These are phyloP conservation scores for Malthinus flaveolus DNA, from an alignment of 2,888 invertebrate species.

Conservation along the genomic window DNA sequence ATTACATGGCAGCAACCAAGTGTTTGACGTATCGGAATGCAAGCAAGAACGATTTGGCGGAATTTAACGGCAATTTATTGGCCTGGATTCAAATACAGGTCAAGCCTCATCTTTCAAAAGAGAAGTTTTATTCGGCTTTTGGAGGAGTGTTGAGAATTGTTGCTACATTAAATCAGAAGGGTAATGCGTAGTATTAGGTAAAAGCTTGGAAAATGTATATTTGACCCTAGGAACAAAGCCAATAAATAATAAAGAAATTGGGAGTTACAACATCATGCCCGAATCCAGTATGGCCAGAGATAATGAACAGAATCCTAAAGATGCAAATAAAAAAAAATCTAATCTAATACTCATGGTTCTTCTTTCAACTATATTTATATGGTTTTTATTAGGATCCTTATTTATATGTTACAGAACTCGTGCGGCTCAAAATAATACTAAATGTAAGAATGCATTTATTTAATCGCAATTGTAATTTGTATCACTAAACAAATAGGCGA, in stretches of 20 bases:
- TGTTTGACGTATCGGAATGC: conserved; percentile 56
- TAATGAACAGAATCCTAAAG: conserved; percentile 6
- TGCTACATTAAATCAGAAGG: conserved; percentile 49
- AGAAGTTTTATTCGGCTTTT: conserved; percentile 62
- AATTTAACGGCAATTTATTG: conserved; percentile 60
- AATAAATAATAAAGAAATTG: conserved; percentile 30
- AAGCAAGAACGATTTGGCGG: conserved; percentile 44
- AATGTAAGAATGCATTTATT: neutral
- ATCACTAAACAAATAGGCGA: neutral
- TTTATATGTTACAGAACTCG: conserved; percentile 46
- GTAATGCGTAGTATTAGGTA: conserved; percentile 29
- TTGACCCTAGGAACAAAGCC: neutral
- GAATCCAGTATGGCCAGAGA: conserved; percentile 33
- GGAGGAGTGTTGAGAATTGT: conserved; percentile 51
- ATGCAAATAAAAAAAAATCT: conserved; percentile 18
- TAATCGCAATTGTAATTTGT: neutral
- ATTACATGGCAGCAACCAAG: conserved; percentile 56
- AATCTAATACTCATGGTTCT: conserved; percentile 41
- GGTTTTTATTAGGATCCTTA: conserved; percentile 49
- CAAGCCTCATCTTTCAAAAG: conserved; percentile 61
- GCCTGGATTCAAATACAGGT: conserved; percentile 59
- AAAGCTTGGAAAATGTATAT: too few species aligned
- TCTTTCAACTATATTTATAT: conserved; percentile 47
- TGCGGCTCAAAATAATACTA: conserved; percentile 8
- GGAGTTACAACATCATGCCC: conserved; percentile 38